Evolutionary conservation across 2,888 invertebrate species (phyloP).

Genomic region (Poecilus cupreus): DNA sequence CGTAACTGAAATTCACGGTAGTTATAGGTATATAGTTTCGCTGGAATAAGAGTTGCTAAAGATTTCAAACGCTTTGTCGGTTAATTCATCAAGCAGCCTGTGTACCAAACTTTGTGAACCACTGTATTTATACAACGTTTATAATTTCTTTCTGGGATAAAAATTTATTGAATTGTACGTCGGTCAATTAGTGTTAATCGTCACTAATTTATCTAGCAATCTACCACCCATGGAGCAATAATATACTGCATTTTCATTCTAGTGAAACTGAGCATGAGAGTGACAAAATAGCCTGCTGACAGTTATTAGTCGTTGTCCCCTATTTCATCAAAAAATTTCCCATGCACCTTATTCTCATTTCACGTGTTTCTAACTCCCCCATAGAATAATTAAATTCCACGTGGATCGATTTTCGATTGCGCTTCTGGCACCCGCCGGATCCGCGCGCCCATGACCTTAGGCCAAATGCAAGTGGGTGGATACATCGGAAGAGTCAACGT

Average conservation of each 20-base stretch:
- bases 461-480: constrained; percentile 14
- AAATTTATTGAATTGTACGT: too few relatives aligned
- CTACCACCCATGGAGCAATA: neutral
- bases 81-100: too few relatives aligned
- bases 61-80: too few relatives aligned
- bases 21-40: too few relatives aligned
- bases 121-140: too few relatives aligned
- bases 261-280: neutral
- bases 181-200: neutral
- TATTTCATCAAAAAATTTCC: constrained; percentile 34
- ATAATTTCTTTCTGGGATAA: too few relatives aligned
- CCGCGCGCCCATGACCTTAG: constrained; percentile 9
- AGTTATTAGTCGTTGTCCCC: constrained; percentile 39
- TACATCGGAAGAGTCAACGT: neutral
- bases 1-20: too few relatives aligned
- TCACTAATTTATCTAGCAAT: neutral
- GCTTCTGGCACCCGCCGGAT: neutral
- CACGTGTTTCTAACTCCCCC: constrained; percentile 37
- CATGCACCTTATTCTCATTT: constrained; percentile 34
- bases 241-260: neutral
- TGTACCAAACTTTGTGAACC: too few relatives aligned
- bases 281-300: constrained; percentile 9
- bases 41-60: too few relatives aligned
- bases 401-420: constrained; percentile 45
- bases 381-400: constrained; percentile 47